These are phyloP conservation scores for Axinella damicornis DNA, from an alignment of 37 sponge, comb jelly and placozoan species.

Conservation along the genomic window DNA sequence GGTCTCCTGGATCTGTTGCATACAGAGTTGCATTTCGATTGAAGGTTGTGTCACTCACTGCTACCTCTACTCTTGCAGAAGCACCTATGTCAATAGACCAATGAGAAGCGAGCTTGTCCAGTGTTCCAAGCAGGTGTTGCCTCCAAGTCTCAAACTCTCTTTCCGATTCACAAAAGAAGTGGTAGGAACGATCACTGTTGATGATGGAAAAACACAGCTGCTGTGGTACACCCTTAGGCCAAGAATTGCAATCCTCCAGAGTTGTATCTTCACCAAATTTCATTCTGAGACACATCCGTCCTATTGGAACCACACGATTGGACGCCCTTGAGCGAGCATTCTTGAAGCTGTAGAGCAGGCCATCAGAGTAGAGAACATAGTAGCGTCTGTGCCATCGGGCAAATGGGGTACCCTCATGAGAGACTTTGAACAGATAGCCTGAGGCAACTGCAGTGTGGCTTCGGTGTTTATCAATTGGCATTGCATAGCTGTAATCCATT, in stretches of 20 bases:
- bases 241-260: slow-evolving; percentile 39
- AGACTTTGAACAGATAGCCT: slow-evolving; percentile 43
- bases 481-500: no score
- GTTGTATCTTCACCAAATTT: slow-evolving; percentile 41
- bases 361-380: slow-evolving; percentile 50
- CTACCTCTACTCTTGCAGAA: no score
- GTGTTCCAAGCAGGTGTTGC: neutral
- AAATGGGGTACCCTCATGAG: slow-evolving; percentile 23
- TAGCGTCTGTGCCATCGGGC: slow-evolving; percentile 50
- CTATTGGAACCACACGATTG: slow-evolving; percentile 17
- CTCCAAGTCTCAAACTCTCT: slow-evolving; percentile 32
- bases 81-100: no score
- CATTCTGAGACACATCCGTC: slow-evolving; percentile 27
- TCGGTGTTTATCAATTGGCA: no score
- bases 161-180: slow-evolving; percentile 36
- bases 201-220: slow-evolving; percentile 39
- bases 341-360: slow-evolving; percentile 32
- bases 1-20: no score
- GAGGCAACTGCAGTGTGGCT: slow-evolving; percentile 12
- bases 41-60: no score
- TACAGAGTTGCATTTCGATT: no score
- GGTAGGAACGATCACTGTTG: slow-evolving; percentile 49
- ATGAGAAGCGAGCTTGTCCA: slow-evolving; percentile 7
- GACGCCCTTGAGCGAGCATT: slow-evolving; percentile 1
- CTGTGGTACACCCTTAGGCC: slow-evolving; percentile 30